These are phyloP conservation scores for Myanophis thanlyinensis DNA, from an alignment of 2,113 vertebrate genomes.

Conservation along the genomic window DNA sequence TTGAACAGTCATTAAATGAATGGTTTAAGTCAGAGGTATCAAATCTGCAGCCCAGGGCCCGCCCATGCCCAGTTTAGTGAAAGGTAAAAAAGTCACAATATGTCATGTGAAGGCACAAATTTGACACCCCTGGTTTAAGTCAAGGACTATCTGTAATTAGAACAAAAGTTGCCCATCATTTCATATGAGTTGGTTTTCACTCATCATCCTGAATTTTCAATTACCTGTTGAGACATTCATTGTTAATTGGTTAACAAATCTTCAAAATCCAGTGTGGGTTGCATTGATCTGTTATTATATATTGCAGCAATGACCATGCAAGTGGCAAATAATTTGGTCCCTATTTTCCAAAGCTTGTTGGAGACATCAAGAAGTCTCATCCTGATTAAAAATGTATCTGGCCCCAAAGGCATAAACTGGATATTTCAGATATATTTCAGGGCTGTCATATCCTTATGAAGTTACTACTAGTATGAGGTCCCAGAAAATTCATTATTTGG, in stretches of 20 bases:
- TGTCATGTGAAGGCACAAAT: too few species aligned
- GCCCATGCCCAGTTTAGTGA: too few species aligned
- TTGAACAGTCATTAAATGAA: not conserved
- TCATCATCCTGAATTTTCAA: not conserved
- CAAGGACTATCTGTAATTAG: not conserved
- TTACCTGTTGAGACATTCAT: not conserved
- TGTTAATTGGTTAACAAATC: conserved; percentile 6
- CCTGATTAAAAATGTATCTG: conserved; percentile 22
- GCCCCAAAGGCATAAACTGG: conserved; percentile 4
- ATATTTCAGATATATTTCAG: conserved; percentile 18
- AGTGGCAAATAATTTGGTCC: not conserved
- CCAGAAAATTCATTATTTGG: not conserved
- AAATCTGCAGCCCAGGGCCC: too few species aligned
- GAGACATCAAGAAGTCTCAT: conserved; percentile 13
- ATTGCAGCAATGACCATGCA: conserved; percentile 2
- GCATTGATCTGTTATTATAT: conserved; percentile 8
- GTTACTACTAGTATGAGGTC: not conserved
- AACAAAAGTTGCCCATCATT: not conserved
- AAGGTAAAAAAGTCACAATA: too few species aligned
- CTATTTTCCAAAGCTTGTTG: not conserved
- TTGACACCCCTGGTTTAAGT: too few species aligned
- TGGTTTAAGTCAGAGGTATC: not conserved
- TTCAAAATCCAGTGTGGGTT: not conserved
- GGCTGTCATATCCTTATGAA: not conserved
- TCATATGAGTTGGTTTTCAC: not conserved